Conservation (phyloP, 2,888 invertebrate species). For the Bembecia ichneumoniformis region DNA sequence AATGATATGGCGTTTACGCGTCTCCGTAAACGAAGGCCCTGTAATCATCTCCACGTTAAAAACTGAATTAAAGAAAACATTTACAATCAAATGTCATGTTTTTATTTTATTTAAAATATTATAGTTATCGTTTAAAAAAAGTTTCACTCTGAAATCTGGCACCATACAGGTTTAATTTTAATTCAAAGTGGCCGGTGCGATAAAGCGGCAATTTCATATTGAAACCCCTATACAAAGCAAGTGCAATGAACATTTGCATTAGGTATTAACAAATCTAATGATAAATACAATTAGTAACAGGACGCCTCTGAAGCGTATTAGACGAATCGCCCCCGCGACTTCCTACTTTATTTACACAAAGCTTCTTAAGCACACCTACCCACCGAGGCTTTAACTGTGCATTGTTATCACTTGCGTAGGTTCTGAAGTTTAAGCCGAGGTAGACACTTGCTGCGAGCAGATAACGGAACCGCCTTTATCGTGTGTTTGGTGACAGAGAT, state of each 20-base stretch:
- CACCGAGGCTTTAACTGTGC: constrained; percentile 10
- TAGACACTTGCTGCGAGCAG: constrained; percentile 23
- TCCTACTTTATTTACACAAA: constrained; percentile 35
- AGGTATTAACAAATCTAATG: constrained; percentile 4
- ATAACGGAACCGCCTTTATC: constrained; percentile 42
- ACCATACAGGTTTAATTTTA: too few species aligned
- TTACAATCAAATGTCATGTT: too few species aligned
- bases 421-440: constrained; percentile 11
- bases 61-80: too few species aligned
- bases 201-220: too few species aligned
- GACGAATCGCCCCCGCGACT: constrained; percentile 43
- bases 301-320: constrained; percentile 33
- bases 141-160: too few species aligned
- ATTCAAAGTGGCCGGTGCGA: too few species aligned
- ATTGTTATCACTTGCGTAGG: constrained; percentile 25
- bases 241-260: background rate
- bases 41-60: too few species aligned
- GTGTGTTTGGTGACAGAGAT: constrained; percentile 39
- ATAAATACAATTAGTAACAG: constrained; percentile 42
- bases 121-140: too few species aligned
- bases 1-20: too few species aligned
- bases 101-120: too few species aligned
- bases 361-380: background rate
- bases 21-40: too few species aligned
- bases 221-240: background rate